A percentile compares a stretch with the other conserved stretches of the same genome.
These are phyloP conservation scores for Digitonthophagus gazella DNA, from an alignment of 2,888 invertebrate genomes.

Conservation along the genomic window DNA sequence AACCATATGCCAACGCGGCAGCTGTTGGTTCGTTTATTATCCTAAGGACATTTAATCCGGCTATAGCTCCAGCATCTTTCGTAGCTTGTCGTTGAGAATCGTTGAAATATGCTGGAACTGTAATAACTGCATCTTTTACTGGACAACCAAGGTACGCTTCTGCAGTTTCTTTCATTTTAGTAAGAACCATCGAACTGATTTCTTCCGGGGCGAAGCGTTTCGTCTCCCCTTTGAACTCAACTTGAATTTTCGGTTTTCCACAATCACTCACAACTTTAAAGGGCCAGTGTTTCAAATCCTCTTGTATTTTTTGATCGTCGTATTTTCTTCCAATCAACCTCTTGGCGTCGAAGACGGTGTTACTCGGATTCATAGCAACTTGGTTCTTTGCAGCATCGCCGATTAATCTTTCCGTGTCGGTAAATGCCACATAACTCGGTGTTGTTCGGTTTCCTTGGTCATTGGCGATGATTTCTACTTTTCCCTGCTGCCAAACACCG, in stretches of 20 bases:
- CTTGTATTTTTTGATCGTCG: constrained; percentile 69
- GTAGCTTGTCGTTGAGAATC: constrained; percentile 67
- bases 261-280: constrained; percentile 64
- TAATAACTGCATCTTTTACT: constrained; percentile 72
- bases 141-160: constrained; percentile 67
- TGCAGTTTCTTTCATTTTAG: constrained; percentile 64
- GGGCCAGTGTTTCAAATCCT: constrained; percentile 78
- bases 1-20: constrained; percentile 60
- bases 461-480: constrained; percentile 84
- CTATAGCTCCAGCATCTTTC: constrained; percentile 67
- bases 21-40: constrained; percentile 66
- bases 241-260: constrained; percentile 63
- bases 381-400: constrained; percentile 72
- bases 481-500: constrained; percentile 77
- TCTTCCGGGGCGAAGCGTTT: constrained; percentile 70
- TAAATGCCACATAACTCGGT: constrained; percentile 76
- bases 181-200: constrained; percentile 67
- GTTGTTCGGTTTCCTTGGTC: constrained; percentile 87
- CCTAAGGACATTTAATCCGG: constrained; percentile 64
- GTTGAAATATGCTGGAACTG: constrained; percentile 77
- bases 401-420: constrained; percentile 65
- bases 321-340: constrained; percentile 64
- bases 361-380: constrained; percentile 70
- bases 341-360: constrained; percentile 67
- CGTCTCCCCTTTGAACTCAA: constrained; percentile 62